Conservation (phyloP, 2,888 invertebrate genomes). For the Miltochrista miniata region DNA sequence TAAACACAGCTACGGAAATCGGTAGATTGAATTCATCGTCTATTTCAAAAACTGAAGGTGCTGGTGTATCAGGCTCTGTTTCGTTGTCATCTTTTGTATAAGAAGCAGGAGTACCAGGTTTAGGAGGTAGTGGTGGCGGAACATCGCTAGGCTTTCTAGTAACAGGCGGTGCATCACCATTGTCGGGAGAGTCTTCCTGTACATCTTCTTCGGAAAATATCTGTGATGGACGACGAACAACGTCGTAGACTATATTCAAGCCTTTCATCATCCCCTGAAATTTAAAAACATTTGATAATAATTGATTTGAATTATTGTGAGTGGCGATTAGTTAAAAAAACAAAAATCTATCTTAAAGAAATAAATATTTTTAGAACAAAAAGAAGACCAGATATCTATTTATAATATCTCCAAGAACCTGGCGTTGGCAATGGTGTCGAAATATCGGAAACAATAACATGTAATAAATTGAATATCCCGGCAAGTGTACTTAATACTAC, state of each 20-base stretch:
- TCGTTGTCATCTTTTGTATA: conserved; percentile 54
- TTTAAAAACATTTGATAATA: conserved; percentile 7
- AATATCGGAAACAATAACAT: no score
- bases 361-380: no score
- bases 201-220: conserved; percentile 83
- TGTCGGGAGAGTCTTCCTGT: conserved; percentile 36
- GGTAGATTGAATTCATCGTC: conserved; percentile 98
- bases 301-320: no score
- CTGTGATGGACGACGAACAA: conserved; percentile 89
- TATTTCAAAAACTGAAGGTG: conserved; percentile 90
- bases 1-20: conserved; percentile 92
- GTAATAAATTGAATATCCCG: no score
- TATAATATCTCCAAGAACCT: no score
- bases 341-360: no score
- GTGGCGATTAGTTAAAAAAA: no score
- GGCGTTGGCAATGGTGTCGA: no score
- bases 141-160: conserved; percentile 67
- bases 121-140: conserved; percentile 72
- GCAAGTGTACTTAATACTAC: no score
- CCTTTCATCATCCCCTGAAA: conserved; percentile 92
- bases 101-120: conserved; percentile 49
- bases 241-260: conserved; percentile 91
- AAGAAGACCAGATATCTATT: no score
- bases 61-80: conserved; percentile 90
- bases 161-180: conserved; percentile 48